Evolutionary conservation across 1,140 invertebrate species (phyloP).

Genomic region (Pissodes strobi): DNA sequence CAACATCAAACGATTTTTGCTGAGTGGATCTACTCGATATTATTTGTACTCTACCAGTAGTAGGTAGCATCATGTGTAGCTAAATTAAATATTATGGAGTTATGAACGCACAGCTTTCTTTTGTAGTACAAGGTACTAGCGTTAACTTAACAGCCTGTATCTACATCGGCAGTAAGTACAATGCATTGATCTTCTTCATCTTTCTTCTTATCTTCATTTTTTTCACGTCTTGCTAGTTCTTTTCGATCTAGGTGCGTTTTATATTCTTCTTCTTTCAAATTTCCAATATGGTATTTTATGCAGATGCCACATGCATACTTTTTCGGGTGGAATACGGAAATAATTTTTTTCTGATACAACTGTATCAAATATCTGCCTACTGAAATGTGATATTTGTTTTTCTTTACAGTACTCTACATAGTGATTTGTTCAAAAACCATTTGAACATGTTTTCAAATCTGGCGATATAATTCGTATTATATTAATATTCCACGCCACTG

Average conservation of each 20-base stretch:
- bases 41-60: no score
- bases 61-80: neutral
- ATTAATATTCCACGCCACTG: no score
- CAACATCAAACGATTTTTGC: no score
- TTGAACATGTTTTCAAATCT: no score
- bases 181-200: no score
- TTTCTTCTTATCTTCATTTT: no score
- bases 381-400: neutral
- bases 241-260: no score
- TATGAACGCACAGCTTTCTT: neutral
- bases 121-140: neutral
- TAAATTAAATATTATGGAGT: neutral
- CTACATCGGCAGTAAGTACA: no score
- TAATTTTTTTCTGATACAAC: neutral
- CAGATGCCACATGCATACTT: neutral
- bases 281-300: neutral
- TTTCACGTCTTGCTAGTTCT: no score
- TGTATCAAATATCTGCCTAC: neutral
- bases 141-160: neutral
- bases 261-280: neutral
- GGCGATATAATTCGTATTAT: no score
- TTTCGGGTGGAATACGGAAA: neutral
- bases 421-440: no score
- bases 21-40: no score
- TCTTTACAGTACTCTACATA: neutral